Conservation (phyloP, 2,797 vertebrate species). For the Cuculus canorus region DNA sequence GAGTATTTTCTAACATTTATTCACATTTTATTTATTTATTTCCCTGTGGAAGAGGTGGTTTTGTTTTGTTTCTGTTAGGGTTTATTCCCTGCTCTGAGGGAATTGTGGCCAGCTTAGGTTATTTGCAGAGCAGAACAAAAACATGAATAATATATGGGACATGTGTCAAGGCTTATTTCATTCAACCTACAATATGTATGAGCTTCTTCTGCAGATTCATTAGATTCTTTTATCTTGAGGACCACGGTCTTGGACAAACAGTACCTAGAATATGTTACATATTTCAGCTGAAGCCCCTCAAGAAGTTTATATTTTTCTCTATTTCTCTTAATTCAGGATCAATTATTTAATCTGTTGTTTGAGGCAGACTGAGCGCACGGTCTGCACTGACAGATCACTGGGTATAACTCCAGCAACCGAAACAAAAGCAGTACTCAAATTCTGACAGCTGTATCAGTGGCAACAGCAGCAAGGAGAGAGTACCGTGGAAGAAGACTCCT, state of each 20-base stretch:
- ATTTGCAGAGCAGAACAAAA: slow-evolving; percentile 27
- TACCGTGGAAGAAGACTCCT: not conserved
- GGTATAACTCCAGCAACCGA: not conserved
- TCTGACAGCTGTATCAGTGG: not conserved
- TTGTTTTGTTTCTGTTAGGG: too few species aligned
- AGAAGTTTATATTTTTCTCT: not conserved
- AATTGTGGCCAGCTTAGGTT: not conserved
- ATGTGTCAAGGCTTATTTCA: slow-evolving; percentile 1
- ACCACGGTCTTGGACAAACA: not conserved
- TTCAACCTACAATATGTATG: not conserved
- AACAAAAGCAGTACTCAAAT: not conserved
- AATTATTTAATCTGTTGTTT: not conserved
- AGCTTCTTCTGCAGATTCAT: slow-evolving; percentile 28
- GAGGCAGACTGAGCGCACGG: not conserved
- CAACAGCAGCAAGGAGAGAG: not conserved
- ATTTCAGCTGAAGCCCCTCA: not conserved
- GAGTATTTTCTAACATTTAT: not conserved
- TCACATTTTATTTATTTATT: not conserved
- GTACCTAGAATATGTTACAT: not conserved
- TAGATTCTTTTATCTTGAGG: not conserved
- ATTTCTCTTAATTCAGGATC: not conserved
- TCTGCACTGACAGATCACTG: not conserved
- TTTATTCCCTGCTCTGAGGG: not conserved
- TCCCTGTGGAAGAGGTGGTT: not conserved
- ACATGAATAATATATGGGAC: not conserved